phyloP scores from a whole-genome alignment of 2,797 vertebrate species.

The Poecilia gillii region DNA sequence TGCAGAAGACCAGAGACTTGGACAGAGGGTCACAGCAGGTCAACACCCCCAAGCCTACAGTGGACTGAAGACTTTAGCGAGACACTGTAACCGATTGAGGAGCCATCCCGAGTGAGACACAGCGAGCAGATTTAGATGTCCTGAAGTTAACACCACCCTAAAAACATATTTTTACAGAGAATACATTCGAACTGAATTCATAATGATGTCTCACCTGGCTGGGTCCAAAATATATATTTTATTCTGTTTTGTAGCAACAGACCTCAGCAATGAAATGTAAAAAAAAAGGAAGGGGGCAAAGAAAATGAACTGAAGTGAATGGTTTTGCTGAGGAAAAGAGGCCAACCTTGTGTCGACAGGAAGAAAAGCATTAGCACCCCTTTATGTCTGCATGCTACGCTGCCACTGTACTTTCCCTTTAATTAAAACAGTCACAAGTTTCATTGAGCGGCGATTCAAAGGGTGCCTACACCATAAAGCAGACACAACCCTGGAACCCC shows the following conservation, averaged over 20 bases:
- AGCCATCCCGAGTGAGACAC: neutral
- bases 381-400: conserved; percentile 72
- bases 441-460: conserved; percentile 80
- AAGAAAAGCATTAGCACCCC: conserved; percentile 75
- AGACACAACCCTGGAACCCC: conserved; percentile 73
- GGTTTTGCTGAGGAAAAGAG: conserved; percentile 68
- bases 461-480: conserved; percentile 71
- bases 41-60: neutral
- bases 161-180: conserved; percentile 41
- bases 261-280: conserved; percentile 63
- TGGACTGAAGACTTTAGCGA: neutral
- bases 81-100: neutral
- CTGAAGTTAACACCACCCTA: neutral
- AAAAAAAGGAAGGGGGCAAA: conserved; percentile 48
- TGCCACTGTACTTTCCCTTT: conserved; percentile 77
- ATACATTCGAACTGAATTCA: conserved; percentile 36
- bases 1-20: too few species aligned
- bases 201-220: conserved; percentile 57
- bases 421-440: conserved; percentile 83
- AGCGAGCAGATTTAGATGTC: neutral
- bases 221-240: conserved; percentile 53
- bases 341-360: conserved; percentile 66
- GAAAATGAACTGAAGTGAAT: conserved; percentile 68
- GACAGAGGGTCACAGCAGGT: neutral
- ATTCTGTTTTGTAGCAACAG: conserved; percentile 62